These are phyloP conservation scores for Megaleporinus macrocephalus DNA, from an alignment of 2,113 vertebrate genomes.

Conservation along the genomic window DNA sequence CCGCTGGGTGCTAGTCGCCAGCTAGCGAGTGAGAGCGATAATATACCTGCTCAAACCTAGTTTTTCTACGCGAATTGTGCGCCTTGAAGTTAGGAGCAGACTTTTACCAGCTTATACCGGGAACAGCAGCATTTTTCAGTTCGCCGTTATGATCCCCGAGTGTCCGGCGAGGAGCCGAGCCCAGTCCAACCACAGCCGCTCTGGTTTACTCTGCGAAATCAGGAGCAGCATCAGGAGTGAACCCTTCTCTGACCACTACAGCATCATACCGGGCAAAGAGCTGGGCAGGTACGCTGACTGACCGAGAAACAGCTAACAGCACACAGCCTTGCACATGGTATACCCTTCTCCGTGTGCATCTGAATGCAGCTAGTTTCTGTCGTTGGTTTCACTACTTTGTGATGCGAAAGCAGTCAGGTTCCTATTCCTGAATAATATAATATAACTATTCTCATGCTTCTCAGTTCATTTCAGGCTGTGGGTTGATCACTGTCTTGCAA, in stretches of 20 bases:
- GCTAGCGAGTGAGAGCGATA: too few species aligned
- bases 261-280: slow-evolving; percentile 71
- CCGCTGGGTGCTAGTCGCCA: too few species aligned
- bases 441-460: too few species aligned
- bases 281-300: slow-evolving; percentile 67
- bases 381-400: too few species aligned
- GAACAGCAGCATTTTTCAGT: neutral
- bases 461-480: too few species aligned
- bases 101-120: neutral
- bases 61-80: neutral
- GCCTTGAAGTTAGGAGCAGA: neutral
- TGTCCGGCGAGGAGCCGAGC: slow-evolving; percentile 57
- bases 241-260: slow-evolving; percentile 73
- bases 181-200: slow-evolving; percentile 60
- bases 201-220: slow-evolving; percentile 71
- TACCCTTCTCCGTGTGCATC: neutral
- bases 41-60: too few species aligned
- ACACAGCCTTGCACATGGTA: too few species aligned
- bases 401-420: too few species aligned
- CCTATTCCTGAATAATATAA: too few species aligned
- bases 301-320: too few species aligned
- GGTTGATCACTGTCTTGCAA: too few species aligned
- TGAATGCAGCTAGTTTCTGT: too few species aligned
- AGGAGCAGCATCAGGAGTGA: slow-evolving; percentile 65
- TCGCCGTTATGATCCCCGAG: slow-evolving; percentile 71